Base-by-base conservation (phyloP, 2,888 invertebrate species). In the Melanchra persicariae region DNA sequence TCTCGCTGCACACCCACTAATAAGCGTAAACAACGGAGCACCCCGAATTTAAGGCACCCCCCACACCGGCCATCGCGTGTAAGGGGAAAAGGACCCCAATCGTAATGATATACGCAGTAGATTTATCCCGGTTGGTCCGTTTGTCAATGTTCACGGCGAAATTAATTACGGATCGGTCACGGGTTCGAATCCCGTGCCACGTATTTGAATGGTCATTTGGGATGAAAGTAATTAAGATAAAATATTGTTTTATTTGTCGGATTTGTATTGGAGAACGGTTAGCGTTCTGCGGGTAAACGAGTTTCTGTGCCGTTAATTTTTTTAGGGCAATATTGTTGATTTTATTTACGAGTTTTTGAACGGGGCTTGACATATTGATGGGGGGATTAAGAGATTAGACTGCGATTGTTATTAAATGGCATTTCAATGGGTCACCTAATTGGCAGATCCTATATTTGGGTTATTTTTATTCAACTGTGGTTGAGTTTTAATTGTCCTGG, bases 31-130 rank as follows among this genome's bases (percentile, higher is more conserved):
- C 71, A 81, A 68, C 72, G 40, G 15, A 64, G 63, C 49, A 40
- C 60, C 69, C 58, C 60, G 45, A 51, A 66, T 59, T 55, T 54
- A 43, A 68, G 79, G 62, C 66, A 37, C 47, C 66, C 34, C 72
- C 70, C 66, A 60, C 60, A 73, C 49, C 75, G 63, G 71, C 49
- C 69, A 78, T 72, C 55, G 69, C 60, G 58, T 57, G 78, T 73
- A 80, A 75, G 79, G 68, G 77, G 66, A 77, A 84, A 80, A 74
- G 83, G 83, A 19, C 77, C 88, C 70, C 70, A 78, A 82, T 87
- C 88, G 89, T 92, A 93, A 93, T 93, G 92, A 93, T 92, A 92
- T 92, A 93, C 90, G 90, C 88, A 90, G 90, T 91, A 92, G 92
- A 94, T 93, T 93, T 93, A 93, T 93, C 89, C 88, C 86, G 85